Evolutionary conservation across 2,888 invertebrate genomes (phyloP), one percentile per base, ranked within the genome.

Genomic region (Pollenia angustigena): DNA sequence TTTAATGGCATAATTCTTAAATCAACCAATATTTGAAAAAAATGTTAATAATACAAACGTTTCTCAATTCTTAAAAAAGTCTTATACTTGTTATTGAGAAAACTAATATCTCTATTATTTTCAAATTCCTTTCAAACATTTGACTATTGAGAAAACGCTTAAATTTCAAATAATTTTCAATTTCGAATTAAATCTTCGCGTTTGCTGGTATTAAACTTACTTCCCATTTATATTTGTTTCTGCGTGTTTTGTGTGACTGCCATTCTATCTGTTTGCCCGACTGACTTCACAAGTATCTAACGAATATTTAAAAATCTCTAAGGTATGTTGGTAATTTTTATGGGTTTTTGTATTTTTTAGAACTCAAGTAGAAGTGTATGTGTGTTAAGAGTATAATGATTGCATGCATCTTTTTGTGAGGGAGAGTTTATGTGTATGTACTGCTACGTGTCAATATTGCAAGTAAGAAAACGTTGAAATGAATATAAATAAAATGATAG

Each of bases 301-400:
- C 42, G 76, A 23, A 71, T 66, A 60, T 72, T 58, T 66, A 32
- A 66, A 80, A 86, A 80, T 83, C 83, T 76, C 76, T 50, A 66
- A 81, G 76, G 80, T 78, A 87, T 84, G 76, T 48, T 74, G 72
- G 66, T 44, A 44, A 81, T 74, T 83, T 58, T 81, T 81, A 50
- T 64, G 69, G 69, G 64, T 10, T 44, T 66, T 82, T 83, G 23
- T 79, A 23, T 32, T 32, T 32, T 6, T 0, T 32, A 32, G 32
- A 32, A 32, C 32, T 6, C 16, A 62, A 23, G 23, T 56, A 76
- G 23, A 2, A 2, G 46, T 56, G 14, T 50, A 12, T 9, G 1
- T 23, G 18, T 16, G 14, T 50, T 32, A 32, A 32, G 32, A 32
- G 32, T 32, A 6, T 32, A 32, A 32, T 32, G 32, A 32, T 32